Percentiles rank a stretch among this genome's conserved stretches.
phyloP scores from a whole-genome alignment of 2,888 invertebrate genomes.

The Aleiodes leptofemur region DNA sequence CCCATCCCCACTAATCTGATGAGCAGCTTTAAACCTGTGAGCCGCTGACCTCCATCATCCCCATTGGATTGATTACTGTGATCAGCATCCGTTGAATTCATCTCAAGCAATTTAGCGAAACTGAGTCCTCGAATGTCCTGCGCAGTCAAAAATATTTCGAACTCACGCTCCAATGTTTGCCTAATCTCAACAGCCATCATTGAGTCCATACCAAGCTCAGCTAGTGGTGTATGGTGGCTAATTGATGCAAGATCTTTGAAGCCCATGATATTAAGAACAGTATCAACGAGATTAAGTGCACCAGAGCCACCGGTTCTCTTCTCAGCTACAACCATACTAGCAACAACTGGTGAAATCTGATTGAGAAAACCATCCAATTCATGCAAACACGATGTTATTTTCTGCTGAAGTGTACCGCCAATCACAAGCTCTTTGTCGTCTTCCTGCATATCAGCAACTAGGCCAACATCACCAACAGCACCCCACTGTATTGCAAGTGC shows the following conservation, averaged over 20 bases:
- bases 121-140: slow-evolving; percentile 90
- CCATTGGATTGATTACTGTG: slow-evolving; percentile 13
- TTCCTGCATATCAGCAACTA: slow-evolving; percentile 86
- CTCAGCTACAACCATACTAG: slow-evolving; percentile 92
- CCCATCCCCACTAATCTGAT: slow-evolving; percentile 53
- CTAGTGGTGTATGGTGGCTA: slow-evolving; percentile 84
- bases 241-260: slow-evolving; percentile 50
- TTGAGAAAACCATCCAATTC: slow-evolving; percentile 86
- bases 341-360: slow-evolving; percentile 80
- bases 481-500: slow-evolving; percentile 81
- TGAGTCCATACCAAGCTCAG: slow-evolving; percentile 97
- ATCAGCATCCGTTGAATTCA: slow-evolving; percentile 59
- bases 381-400: slow-evolving; percentile 87
- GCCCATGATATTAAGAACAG: slow-evolving; percentile 80
- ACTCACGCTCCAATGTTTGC: slow-evolving; percentile 92
- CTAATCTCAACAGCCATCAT: slow-evolving; percentile 98
- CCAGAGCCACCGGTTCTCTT: slow-evolving; percentile 81
- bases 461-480: slow-evolving; percentile 83
- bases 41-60: slow-evolving; percentile 38
- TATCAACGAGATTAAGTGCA: slow-evolving; percentile 83
- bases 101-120: slow-evolving; percentile 80
- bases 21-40: slow-evolving; percentile 60
- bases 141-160: slow-evolving; percentile 89
- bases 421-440: slow-evolving; percentile 83
- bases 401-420: slow-evolving; percentile 90